Evolutionary conservation across 2,797 vertebrate genomes (phyloP).

Genomic region (Channallabes apus): DNA sequence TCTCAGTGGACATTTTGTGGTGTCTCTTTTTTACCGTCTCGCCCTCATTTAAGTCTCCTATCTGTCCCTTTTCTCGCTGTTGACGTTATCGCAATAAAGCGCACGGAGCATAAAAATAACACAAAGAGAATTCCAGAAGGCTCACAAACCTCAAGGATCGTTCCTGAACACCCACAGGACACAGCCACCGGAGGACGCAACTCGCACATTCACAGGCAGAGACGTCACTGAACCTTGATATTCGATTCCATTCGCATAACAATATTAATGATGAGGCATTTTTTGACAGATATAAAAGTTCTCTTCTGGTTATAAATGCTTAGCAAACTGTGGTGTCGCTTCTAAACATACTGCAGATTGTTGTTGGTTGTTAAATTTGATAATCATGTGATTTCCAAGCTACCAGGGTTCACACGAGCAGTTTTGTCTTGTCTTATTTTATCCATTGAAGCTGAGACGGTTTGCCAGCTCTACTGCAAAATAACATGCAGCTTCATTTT

Average conservation of each 20-base stretch:
- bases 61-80: constrained; percentile 5
- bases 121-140: constrained; percentile 34
- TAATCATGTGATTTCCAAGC: neutral
- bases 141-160: constrained; percentile 15
- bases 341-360: neutral
- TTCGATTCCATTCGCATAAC: neutral
- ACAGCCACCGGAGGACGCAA: constrained; percentile 2
- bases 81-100: constrained; percentile 28
- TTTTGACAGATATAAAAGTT: neutral
- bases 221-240: neutral
- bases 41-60: neutral
- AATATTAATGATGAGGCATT: neutral
- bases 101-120: constrained; percentile 12
- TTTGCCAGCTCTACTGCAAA: too few species aligned
- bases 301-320: neutral
- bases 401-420: neutral
- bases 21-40: neutral
- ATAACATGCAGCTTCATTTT: constrained; percentile 4
- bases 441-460: neutral
- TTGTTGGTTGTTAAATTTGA: neutral
- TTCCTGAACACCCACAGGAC: constrained; percentile 35
- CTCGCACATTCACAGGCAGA: neutral
- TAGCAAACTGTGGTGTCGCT: neutral
- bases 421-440: neutral
- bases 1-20: neutral